phyloP scores from a whole-genome alignment of 2,888 invertebrate genomes.

The Brenthis daphne region DNA sequence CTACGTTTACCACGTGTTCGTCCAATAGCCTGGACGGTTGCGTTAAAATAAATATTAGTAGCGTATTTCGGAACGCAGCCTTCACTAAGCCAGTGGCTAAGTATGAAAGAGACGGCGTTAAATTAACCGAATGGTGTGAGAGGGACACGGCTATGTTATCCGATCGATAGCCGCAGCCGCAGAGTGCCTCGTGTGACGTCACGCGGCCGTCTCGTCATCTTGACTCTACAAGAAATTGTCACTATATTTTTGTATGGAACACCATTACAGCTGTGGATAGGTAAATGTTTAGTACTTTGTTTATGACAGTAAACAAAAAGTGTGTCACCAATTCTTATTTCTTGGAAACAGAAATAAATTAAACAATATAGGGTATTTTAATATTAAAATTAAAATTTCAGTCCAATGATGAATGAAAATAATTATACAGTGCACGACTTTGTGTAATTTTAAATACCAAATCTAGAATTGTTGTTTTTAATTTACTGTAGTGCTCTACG shows the following conservation, averaged over 20 bases:
- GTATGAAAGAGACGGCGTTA: slow-evolving; percentile 60
- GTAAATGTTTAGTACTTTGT: slow-evolving; percentile 13
- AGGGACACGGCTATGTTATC: slow-evolving; percentile 66
- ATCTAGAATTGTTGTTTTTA: slow-evolving; percentile 10
- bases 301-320: slow-evolving; percentile 6
- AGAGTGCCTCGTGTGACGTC: slow-evolving; percentile 79
- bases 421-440: slow-evolving; percentile 4
- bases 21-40: slow-evolving; percentile 61
- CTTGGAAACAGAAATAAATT: not conserved
- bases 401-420: slow-evolving; percentile 11
- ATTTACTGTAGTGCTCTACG: slow-evolving; percentile 29
- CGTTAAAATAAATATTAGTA: slow-evolving; percentile 82
- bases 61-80: slow-evolving; percentile 77
- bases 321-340: not conserved
- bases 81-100: slow-evolving; percentile 60
- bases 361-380: too few relatives aligned
- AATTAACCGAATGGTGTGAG: slow-evolving; percentile 58
- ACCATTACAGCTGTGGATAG: slow-evolving; percentile 37
- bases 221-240: slow-evolving; percentile 77
- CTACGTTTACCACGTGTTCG: slow-evolving; percentile 66
- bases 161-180: slow-evolving; percentile 83
- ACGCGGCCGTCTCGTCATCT: slow-evolving; percentile 79
- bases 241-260: slow-evolving; percentile 64
- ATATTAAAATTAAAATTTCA: too few relatives aligned
- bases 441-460: slow-evolving; percentile 7